A percentile compares a stretch with the other conserved stretches of the same genome.
Conservation (phyloP, 2,113 vertebrate genomes). For the Brachypteracias leptosomus region DNA sequence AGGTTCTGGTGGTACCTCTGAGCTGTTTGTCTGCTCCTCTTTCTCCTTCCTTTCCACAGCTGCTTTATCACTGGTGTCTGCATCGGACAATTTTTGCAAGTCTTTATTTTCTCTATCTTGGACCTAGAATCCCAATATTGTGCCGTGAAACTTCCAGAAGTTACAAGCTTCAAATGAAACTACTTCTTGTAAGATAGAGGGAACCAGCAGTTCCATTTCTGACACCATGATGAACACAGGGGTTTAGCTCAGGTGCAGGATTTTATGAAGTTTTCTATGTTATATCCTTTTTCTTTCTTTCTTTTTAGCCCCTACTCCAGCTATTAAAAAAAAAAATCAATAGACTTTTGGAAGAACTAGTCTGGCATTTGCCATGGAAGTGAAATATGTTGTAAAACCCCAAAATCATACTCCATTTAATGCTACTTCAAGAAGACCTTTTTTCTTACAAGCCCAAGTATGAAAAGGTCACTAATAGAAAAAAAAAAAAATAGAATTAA, state of each 20-base stretch:
- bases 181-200: neutral
- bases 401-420: neutral
- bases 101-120: conserved; percentile 82
- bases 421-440: neutral
- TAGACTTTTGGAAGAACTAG: neutral
- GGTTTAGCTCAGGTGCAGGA: neutral
- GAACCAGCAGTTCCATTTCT: neutral
- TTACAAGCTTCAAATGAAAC: neutral
- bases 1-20: conserved; percentile 72
- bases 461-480: neutral
- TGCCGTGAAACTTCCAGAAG: neutral
- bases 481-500: neutral
- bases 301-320: neutral
- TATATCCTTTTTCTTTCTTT: neutral
- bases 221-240: neutral
- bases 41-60: conserved; percentile 79
- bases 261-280: neutral
- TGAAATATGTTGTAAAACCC: neutral
- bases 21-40: conserved; percentile 76
- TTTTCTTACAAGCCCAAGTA: neutral
- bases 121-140: conserved; percentile 70
- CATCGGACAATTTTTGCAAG: conserved; percentile 74
- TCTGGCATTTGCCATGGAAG: neutral
- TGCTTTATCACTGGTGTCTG: conserved; percentile 70
- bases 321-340: neutral